Conservation (phyloP, 2,888 invertebrate species). For the Dyspetes luteomarginatus region DNA sequence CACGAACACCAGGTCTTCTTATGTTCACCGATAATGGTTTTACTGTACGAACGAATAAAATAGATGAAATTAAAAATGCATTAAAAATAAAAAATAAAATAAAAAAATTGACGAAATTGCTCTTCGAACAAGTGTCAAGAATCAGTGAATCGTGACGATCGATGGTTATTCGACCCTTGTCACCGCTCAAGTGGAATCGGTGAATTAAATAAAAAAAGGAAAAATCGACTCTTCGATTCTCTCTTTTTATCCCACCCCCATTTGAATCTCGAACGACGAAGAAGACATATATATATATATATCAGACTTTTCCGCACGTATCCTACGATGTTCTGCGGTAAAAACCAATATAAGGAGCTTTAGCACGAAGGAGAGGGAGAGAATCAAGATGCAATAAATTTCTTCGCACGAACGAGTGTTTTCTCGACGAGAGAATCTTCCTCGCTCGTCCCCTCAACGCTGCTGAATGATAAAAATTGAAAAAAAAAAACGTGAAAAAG, state of each 20-base stretch:
- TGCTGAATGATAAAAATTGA: slow-evolving; percentile 43
- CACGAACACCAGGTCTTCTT: slow-evolving; percentile 84
- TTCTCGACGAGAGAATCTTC: slow-evolving; percentile 32
- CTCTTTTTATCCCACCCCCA: neutral
- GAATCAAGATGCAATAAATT: slow-evolving; percentile 61
- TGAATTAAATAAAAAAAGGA: too few species aligned
- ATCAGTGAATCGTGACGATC: slow-evolving; percentile 38
- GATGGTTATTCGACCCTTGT: slow-evolving; percentile 46
- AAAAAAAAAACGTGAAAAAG: neutral
- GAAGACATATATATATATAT: slow-evolving; percentile 57
- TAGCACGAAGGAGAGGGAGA: slow-evolving; percentile 26
- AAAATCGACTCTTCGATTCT: slow-evolving; percentile 43
- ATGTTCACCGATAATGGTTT: slow-evolving; percentile 93
- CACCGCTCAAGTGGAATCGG: slow-evolving; percentile 13
- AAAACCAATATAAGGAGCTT: slow-evolving; percentile 55
- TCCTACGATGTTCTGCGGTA: slow-evolving; percentile 18
- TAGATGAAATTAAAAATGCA: neutral
- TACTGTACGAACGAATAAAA: slow-evolving; percentile 85
- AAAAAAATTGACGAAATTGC: slow-evolving; percentile 4
- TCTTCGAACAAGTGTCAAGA: slow-evolving; percentile 38
- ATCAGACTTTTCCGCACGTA: slow-evolving; percentile 11
- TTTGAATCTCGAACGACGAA: slow-evolving; percentile 18
- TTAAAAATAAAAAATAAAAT: neutral
- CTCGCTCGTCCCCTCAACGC: neutral
- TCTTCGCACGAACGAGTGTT: slow-evolving; percentile 59